Evolutionary conservation across 2,113 vertebrate species (phyloP).

Genomic region (Atractosteus spatula): DNA sequence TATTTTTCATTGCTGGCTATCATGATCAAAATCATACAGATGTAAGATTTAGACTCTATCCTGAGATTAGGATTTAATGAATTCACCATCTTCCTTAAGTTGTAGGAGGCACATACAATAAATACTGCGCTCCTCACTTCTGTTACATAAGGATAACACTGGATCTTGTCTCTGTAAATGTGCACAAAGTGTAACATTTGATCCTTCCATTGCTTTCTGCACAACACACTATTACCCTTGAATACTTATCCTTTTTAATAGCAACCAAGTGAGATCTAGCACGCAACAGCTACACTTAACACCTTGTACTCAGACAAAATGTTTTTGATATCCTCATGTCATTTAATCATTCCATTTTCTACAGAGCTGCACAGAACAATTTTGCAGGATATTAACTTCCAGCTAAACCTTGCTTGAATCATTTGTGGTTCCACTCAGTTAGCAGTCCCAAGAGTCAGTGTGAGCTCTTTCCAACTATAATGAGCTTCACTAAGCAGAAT

Average conservation of each 20-base stretch:
- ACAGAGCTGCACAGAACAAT: conserved; percentile 69
- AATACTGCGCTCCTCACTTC: too few species aligned
- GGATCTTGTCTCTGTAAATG: conserved; percentile 8
- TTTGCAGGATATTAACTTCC: conserved; percentile 81
- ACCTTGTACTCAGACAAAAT: conserved; percentile 70
- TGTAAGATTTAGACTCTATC: too few species aligned
- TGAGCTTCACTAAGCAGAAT: conserved; percentile 62
- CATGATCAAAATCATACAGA: too few species aligned
- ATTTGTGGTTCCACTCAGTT: conserved; percentile 75
- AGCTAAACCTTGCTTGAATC: conserved; percentile 75
- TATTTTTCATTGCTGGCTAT: too few species aligned
- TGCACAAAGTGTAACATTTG: background rate
- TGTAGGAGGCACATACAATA: too few species aligned
- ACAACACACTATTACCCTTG: conserved; percentile 41
- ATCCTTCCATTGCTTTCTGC: conserved; percentile 2
- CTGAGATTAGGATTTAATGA: too few species aligned
- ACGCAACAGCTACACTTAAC: conserved; percentile 60
- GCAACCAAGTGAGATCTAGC: conserved; percentile 66
- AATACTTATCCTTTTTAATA: conserved; percentile 67
- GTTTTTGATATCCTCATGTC: conserved; percentile 75
- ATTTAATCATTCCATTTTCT: conserved; percentile 74
- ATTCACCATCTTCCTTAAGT: too few species aligned
- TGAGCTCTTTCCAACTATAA: conserved; percentile 61
- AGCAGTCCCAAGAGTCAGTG: conserved; percentile 63
- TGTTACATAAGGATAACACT: background rate